Base-by-base conservation (phyloP, 1,140 invertebrate species). In the Solenopsis invicta region DNA sequence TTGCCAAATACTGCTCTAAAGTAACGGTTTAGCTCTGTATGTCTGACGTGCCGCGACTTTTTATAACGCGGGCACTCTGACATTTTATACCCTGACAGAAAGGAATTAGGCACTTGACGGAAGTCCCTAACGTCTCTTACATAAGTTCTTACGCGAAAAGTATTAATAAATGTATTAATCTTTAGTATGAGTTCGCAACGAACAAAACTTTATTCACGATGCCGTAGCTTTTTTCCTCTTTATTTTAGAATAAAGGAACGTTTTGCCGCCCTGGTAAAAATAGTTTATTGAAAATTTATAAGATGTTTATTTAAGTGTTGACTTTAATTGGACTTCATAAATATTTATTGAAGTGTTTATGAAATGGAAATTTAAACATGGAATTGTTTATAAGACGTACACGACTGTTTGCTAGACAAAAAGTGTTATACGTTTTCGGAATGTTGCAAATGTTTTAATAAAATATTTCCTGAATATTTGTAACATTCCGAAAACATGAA, bases 1-100 rank as follows among this genome's bases (percentile, higher is more conserved):
- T 89, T 89, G 71, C 59, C 64, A 56, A 89, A 75, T 54, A 67
- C 59, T 24, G 67, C 64, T 72, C 24, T 56, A 62, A 61, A 84
- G 18, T 75, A 84, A 75, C 69, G 66, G 59, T 62, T 75, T 71
- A 45, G 54, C 41, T 21, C 41, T 21, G 37, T 82, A 82, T 18
- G 56, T 75, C 45, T 75, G 69, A 84, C 54, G 71, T 61, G 56
- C 24, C 45, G 45, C 52, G 37, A 81, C 37, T 81, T 81, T 74
- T 84, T 74, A 3, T 12, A 29, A 0, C n/a, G 18, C 24, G 80
- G 13, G 48, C 62, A 61, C 41, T 37, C 41, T 37, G 34, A 59
- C 29, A 41, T 81, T 34, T 24, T 24, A 29, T 34, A 48, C 34
- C 52, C 3, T 34, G 9, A 10, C 45, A n/a, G 37, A 48, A 50